These are phyloP conservation scores for Tyto alba DNA, from an alignment of 2,113 vertebrate genomes.

Conservation along the genomic window DNA sequence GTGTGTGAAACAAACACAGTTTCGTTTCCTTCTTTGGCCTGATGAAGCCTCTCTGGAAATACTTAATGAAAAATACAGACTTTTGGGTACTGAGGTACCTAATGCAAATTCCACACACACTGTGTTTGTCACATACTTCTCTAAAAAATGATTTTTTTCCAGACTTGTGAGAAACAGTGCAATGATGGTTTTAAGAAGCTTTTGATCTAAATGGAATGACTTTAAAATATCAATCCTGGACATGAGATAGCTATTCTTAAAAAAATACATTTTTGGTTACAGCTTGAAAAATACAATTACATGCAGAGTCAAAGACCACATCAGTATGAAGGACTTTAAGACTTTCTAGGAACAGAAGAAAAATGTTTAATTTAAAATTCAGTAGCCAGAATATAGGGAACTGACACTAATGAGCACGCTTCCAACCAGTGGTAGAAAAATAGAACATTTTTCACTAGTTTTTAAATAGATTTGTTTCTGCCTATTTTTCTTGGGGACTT, in stretches of 20 bases:
- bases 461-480: background rate
- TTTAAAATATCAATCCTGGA: background rate
- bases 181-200: background rate
- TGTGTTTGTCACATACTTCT: background rate
- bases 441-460: background rate
- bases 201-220: background rate
- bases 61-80: background rate
- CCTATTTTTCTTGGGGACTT: background rate
- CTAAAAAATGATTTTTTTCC: background rate
- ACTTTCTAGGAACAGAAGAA: background rate
- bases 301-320: background rate
- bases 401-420: accelerated
- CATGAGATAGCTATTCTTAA: background rate
- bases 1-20: background rate
- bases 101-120: accelerated
- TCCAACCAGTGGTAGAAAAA: background rate
- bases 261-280: background rate
- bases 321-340: background rate
- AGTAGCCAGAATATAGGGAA: background rate
- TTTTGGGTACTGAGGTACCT: background rate
- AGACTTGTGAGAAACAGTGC: background rate
- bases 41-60: background rate
- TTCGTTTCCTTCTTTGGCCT: background rate
- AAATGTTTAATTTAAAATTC: background rate
- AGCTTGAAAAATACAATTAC: background rate